Evolutionary conservation across 2,797 vertebrate species (phyloP).

Genomic region (Amazona ochrocephala): DNA sequence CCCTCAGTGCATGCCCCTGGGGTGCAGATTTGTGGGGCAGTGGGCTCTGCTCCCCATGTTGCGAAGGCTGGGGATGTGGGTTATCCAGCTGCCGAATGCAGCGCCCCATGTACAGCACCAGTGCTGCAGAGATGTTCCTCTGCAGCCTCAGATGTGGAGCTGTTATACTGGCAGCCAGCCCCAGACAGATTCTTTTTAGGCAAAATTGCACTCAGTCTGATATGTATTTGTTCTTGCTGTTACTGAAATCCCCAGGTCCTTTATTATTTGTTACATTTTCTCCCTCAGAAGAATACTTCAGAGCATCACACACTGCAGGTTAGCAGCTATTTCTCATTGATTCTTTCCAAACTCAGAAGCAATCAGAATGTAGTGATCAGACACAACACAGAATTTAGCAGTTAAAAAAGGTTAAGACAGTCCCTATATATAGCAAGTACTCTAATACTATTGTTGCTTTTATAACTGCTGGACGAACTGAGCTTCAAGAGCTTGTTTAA

Average conservation of each 20-base stretch:
- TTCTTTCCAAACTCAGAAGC: neutral
- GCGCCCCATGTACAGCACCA: fast-evolving
- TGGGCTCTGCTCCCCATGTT: neutral
- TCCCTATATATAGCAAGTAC: neutral
- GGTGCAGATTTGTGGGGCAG: neutral
- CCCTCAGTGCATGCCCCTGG: neutral
- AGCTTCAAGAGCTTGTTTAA: neutral
- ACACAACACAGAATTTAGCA: neutral
- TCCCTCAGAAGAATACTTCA: neutral
- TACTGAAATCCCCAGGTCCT: neutral
- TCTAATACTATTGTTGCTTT: neutral
- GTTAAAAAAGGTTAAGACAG: neutral
- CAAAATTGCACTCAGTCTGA: neutral
- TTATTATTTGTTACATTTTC: neutral
- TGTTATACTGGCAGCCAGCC: neutral
- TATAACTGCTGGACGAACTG: neutral
- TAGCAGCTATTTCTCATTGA: neutral
- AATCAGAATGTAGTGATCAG: neutral
- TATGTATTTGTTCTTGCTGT: neutral
- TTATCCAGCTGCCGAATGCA: fast-evolving
- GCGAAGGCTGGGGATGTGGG: fast-evolving
- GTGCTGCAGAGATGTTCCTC: neutral
- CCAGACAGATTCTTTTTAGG: neutral
- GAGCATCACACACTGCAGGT: neutral
- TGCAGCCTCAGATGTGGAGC: neutral